phyloP scores from a whole-genome alignment of 2,888 invertebrate genomes.

The Saturnia pavonia region DNA sequence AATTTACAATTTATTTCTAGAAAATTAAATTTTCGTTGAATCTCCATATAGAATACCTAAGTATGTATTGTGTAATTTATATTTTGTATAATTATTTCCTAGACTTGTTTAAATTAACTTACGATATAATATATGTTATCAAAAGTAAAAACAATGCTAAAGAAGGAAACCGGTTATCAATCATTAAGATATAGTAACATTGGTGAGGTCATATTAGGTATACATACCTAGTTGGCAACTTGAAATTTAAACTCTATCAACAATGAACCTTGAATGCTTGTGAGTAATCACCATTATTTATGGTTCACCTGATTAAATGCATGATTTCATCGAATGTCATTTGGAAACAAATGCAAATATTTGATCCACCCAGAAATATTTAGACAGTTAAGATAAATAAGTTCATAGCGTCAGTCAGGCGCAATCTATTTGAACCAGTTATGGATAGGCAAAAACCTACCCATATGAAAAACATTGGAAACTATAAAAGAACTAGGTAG shows the following conservation, averaged over 20 bases:
- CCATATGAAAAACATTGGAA: neutral
- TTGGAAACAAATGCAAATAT: neutral
- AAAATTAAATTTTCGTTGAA: neutral
- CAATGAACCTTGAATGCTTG: slow-evolving; percentile 1
- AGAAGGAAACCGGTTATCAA: slow-evolving; percentile 19
- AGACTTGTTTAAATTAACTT: neutral
- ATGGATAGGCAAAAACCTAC: neutral
- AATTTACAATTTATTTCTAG: neutral
- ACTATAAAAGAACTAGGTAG: neutral
- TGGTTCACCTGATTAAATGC: slow-evolving; percentile 1
- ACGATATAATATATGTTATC: slow-evolving; percentile 11
- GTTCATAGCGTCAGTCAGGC: neutral
- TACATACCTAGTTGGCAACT: neutral
- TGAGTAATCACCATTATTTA: neutral
- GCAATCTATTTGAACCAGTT: neutral
- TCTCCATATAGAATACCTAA: neutral
- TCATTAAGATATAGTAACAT: slow-evolving; percentile 4
- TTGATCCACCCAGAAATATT: neutral
- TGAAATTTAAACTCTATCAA: slow-evolving; percentile 9
- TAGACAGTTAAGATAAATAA: neutral
- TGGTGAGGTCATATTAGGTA: slow-evolving; percentile 16
- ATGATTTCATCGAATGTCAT: neutral
- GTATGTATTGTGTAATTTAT: neutral
- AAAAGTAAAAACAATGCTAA: slow-evolving; percentile 8
- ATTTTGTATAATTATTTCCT: neutral